Base-by-base conservation (phyloP, 2,113 vertebrate genomes). In the Vombatus ursinus region DNA sequence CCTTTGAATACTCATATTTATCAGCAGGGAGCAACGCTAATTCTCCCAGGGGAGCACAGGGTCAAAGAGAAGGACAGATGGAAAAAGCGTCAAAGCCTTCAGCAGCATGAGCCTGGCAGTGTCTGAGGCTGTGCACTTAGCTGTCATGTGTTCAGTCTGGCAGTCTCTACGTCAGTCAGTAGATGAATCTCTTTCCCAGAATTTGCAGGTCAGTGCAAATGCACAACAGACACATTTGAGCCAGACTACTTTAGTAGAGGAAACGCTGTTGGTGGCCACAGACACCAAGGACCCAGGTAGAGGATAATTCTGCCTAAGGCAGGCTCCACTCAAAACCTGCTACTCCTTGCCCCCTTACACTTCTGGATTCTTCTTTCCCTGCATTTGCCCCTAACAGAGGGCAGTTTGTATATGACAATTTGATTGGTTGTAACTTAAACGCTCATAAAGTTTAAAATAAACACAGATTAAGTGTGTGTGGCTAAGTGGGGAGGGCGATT, bases 101-200 rank as follows among this genome's bases (percentile, higher is more conserved):
- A 84, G 68, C 19, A 44, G 7, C 22, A 44, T 84, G n/a, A 84
- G 68, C 49, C 84, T 97, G 97, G 98, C 98, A 97, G 97, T 96
- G 92, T 96, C 92, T 47, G 84, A 93, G 37, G 93, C 94, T 90
- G 93, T 93, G 91, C 48, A 94, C 97, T 98, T 98, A 98, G 95
- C 92, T 97, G 97, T 98, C 95, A 68, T 97, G 89, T 98, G 97
- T 98, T 99, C 98, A 98, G 97, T 98, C 97, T 99, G 98, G 98
- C 98, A 98, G 96, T 50, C 97, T 97, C 91, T 91, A 57, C 8
- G 92, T 97, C 97, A 50, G 98, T 98, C 96, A 95, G 92, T 97
- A 99, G 98, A 99, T 98, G 98, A 99, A 99, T 99, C 97, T 97
- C 97, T 99, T 99, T 98, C 98, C 95, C 98, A 99, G 98, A 98